These are phyloP conservation scores for Eupithecia pulchellata DNA, from an alignment of 2,888 invertebrate species.

Conservation along the genomic window DNA sequence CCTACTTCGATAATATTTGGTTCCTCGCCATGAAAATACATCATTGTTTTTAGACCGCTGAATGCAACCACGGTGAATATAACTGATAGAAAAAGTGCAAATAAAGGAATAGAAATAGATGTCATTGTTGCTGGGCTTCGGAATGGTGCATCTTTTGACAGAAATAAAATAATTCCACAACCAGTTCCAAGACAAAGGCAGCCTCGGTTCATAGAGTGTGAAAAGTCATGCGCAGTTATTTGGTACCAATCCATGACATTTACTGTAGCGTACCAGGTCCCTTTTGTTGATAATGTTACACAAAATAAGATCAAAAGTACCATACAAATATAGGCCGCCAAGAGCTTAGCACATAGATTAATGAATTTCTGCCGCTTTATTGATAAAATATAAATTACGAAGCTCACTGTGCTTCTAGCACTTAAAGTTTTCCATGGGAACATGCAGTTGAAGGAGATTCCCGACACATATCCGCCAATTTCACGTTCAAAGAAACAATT, in stretches of 20 bases:
- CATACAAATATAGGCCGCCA: conserved; percentile 56
- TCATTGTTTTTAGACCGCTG: conserved; percentile 72
- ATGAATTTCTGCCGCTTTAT: conserved; percentile 65
- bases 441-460: conserved; percentile 50
- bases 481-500: conserved; percentile 69
- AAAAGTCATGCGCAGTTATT: conserved; percentile 39
- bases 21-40: conserved; percentile 75
- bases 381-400: conserved; percentile 61
- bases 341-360: conserved; percentile 56
- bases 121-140: conserved; percentile 77
- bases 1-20: conserved; percentile 69
- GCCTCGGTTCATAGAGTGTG: conserved; percentile 57
- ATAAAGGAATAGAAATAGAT: conserved; percentile 62
- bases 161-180: conserved; percentile 64
- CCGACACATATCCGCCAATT: conserved; percentile 66
- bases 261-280: conserved; percentile 69
- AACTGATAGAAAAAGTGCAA: conserved; percentile 58
- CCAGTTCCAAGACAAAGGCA: conserved; percentile 67
- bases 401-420: conserved; percentile 52
- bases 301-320: conserved; percentile 64
- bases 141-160: conserved; percentile 67
- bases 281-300: conserved; percentile 66
- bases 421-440: conserved; percentile 64
- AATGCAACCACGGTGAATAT: conserved; percentile 64
- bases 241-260: conserved; percentile 54